Percentiles rank a stretch among this genome's conserved stretches.
Conservation (phyloP, 2,888 invertebrate genomes). For the Eupeodes latifasciatus region DNA sequence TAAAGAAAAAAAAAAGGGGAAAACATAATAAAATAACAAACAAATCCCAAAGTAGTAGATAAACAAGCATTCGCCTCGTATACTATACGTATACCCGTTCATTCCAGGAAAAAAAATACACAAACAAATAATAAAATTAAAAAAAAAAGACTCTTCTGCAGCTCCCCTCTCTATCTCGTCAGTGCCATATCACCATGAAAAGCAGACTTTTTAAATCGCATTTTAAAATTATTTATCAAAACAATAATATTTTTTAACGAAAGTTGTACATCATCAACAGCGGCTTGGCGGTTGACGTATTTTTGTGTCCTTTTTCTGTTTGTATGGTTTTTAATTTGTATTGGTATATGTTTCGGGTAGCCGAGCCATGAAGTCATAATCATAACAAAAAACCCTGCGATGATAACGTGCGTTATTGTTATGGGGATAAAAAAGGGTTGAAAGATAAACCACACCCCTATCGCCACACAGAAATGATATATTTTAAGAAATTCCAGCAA, state of each 20-base stretch:
- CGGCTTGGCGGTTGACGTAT: not conserved
- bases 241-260: conserved; percentile 75
- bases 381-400: conserved; percentile 7
- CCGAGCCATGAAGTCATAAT: conserved; percentile 20
- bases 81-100: conserved; percentile 15
- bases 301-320: not conserved
- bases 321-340: not conserved
- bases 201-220: conserved; percentile 70
- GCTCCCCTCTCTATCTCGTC: not conserved
- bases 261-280: conserved; percentile 70
- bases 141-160: conserved; percentile 38
- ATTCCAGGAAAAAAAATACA: conserved; percentile 1
- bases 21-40: conserved; percentile 70
- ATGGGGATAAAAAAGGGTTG: conserved; percentile 46
- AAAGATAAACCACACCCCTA: conserved; percentile 69
- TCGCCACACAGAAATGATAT: not conserved
- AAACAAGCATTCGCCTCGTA: not conserved
- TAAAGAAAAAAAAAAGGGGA: not conserved
- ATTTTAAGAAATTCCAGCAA: conserved; percentile 6
- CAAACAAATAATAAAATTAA: conserved; percentile 48
- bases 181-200: conserved; percentile 12
- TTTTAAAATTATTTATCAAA: conserved; percentile 75
- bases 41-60: conserved; percentile 56
- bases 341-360: not conserved
- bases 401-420: too few species aligned